Evolutionary conservation across 2,888 invertebrate genomes (phyloP), one percentile per base, ranked within the genome.

Genomic region (Gasteruption jaculator): DNA sequence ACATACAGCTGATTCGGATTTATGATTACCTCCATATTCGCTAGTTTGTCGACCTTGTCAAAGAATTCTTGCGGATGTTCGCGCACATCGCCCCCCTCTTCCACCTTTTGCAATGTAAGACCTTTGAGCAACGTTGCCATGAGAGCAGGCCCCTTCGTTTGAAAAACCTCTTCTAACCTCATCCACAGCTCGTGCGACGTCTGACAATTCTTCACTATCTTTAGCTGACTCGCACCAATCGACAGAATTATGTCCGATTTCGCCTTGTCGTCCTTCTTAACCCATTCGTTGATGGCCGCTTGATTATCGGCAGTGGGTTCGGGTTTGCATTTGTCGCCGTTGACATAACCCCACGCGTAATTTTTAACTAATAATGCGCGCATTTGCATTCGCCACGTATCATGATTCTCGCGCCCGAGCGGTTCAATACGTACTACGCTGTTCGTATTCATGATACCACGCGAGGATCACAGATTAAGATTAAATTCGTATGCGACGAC

Each of bases 81-180:
- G n/a, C n/a, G n/a, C n/a, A n/a, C n/a, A 27, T 47, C 45, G 3
- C 29, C 39, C 18, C 16, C 18, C 7, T 38, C 40, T n/a, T 6
- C 12, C 46, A 47, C 44, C 34, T 47, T 47, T 5, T 44, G 18
- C 15, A 44, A 25, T 11, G 39, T 49, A 12, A 47, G 38, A 15
- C 20, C 37, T 15, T 47, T 47, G 25, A 49, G 11, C 15, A 42
- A 37, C 16, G 42, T 14, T 2, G 47, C 44, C 27, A 46, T 46
- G 15, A 26, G 33, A 3, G 46, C 46, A n/a, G 45, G 48, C 16
- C 45, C 43, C 31, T 46, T 43, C 3, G 43, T 43, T 12, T 16
- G 21, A 14, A 35, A 39, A 5, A 33, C 41, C 2, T 38, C 21
- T 14, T 44, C 37, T 3, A 47, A 27, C 7, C 21, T 49, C 3